Percentiles rank a stretch among this genome's conserved stretches.
Evolutionary conservation across 2,113 vertebrate genomes (phyloP).

Genomic region (Brevimyrus niger): DNA sequence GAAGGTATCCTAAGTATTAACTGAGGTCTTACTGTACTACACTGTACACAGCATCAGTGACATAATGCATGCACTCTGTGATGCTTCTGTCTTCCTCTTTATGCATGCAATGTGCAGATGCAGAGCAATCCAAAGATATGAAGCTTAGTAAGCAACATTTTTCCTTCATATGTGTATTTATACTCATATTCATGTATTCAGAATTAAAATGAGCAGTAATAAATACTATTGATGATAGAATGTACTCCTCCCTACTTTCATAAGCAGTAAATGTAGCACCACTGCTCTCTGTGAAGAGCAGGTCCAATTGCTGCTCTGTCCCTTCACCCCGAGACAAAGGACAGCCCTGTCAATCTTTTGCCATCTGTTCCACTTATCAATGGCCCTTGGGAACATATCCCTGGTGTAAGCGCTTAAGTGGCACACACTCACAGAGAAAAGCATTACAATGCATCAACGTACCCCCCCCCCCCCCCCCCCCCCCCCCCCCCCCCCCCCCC

Average conservation of each 20-base stretch:
- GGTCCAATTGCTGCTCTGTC: not conserved
- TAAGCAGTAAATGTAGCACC: not conserved
- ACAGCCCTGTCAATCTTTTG: conserved; percentile 27
- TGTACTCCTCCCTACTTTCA: not conserved
- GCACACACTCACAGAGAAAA: conserved; percentile 26
- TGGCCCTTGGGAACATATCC: conserved; percentile 25
- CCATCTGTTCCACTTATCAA: conserved; percentile 24
- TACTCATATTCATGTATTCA: not conserved
- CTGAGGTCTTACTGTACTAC: not conserved
- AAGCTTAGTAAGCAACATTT: not conserved
- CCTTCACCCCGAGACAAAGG: not conserved
- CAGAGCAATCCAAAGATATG: not conserved
- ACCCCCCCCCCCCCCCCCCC: conserved; percentile 30
- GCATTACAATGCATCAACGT: conserved; percentile 10
- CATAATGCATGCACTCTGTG: not conserved
- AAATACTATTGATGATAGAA: not conserved
- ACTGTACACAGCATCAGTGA: not conserved
- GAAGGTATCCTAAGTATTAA: not conserved
- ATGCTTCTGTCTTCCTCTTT: not conserved
- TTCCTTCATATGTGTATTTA: not conserved
- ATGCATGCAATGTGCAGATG: not conserved
- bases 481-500: conserved; percentile 14
- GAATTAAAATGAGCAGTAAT: not conserved
- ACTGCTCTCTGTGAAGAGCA: not conserved
- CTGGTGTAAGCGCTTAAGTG: not conserved